These are phyloP conservation scores for Leucopsar rothschildi DNA, from an alignment of 2,113 vertebrate genomes.

Conservation along the genomic window DNA sequence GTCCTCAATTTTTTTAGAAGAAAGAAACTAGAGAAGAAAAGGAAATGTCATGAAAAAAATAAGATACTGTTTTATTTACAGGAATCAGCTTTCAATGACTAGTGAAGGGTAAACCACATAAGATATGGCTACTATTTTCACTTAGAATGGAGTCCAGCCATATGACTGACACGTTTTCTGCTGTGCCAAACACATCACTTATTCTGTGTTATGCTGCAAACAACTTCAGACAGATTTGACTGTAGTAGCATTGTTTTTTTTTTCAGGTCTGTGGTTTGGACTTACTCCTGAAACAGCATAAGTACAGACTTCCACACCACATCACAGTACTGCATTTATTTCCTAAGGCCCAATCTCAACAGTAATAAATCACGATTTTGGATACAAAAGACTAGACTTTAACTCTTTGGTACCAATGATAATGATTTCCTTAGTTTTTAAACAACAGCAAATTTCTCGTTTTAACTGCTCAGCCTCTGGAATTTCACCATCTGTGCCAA, in stretches of 20 bases:
- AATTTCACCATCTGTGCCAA: not conserved
- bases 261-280: constrained; percentile 60
- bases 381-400: constrained; percentile 27
- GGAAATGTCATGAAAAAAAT: constrained; percentile 2
- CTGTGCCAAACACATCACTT: constrained; percentile 24
- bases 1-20: not conserved
- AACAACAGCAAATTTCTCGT: not conserved
- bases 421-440: constrained; percentile 17
- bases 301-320: constrained; percentile 56
- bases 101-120: not conserved
- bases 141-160: not conserved
- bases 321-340: constrained; percentile 52
- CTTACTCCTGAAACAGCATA: constrained; percentile 11
- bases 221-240: constrained; percentile 37
- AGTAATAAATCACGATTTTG: constrained; percentile 33
- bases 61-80: not conserved
- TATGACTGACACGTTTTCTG: not conserved
- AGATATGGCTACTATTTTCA: constrained; percentile 34
- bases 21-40: constrained; percentile 22
- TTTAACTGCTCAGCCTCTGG: not conserved
- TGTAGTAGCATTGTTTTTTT: constrained; percentile 51
- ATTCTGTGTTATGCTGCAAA: constrained; percentile 30
- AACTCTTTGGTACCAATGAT: constrained; percentile 21
- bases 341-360: constrained; percentile 27
- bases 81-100: not conserved